phyloP scores from a whole-genome alignment of 2,113 vertebrate genomes.

The Columba livia region DNA sequence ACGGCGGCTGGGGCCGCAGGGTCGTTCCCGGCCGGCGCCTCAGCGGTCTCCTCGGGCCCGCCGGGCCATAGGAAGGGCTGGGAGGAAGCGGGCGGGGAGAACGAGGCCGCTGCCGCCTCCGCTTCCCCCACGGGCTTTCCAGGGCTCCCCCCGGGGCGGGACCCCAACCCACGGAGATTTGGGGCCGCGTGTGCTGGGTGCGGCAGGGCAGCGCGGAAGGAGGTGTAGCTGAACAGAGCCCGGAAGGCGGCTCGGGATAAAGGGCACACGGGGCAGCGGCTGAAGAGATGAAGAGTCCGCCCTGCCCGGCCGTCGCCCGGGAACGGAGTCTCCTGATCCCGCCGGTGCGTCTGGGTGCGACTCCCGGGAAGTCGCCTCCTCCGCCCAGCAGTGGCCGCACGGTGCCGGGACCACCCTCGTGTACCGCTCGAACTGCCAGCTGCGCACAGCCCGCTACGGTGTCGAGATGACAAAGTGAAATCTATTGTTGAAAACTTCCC shows the following conservation, averaged over 20 bases:
- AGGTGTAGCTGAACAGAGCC: background rate
- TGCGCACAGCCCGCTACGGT: too few relatives aligned
- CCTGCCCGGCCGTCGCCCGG: background rate
- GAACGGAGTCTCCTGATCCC: background rate
- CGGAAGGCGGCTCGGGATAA: too few relatives aligned
- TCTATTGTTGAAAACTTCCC: background rate
- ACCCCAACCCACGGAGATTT: too few relatives aligned
- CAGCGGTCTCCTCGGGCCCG: too few relatives aligned
- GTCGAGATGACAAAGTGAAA: fast-evolving
- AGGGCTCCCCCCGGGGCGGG: background rate
- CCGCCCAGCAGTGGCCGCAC: fast-evolving
- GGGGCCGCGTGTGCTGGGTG: background rate
- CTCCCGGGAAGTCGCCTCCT: fast-evolving
- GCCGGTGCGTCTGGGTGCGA: background rate
- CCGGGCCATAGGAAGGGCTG: too few relatives aligned
- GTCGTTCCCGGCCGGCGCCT: background rate
- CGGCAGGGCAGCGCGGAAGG: background rate
- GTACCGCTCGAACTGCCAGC: fast-evolving
- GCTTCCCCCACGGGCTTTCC: too few relatives aligned
- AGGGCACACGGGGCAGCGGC: fast-evolving
- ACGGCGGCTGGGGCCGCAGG: too few relatives aligned
- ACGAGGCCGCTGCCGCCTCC: too few relatives aligned
- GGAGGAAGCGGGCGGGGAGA: background rate
- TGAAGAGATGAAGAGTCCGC: background rate
- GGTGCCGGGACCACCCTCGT: fast-evolving